Evolutionary conservation across 2,797 vertebrate genomes (phyloP).

Genomic region (Valencia hispanica): DNA sequence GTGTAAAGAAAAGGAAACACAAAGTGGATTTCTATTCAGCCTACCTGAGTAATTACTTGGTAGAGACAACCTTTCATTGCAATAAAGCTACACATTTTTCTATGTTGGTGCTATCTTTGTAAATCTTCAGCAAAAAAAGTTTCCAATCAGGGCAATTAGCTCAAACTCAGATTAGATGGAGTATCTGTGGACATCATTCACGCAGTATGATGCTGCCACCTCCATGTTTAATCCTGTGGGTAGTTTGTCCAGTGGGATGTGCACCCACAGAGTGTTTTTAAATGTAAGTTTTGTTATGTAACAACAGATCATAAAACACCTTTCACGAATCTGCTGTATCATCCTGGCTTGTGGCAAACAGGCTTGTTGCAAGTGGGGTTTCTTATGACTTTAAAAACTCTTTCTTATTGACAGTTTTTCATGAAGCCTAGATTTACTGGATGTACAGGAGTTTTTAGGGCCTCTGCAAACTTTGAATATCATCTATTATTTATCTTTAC

Average conservation of each 20-base stretch:
- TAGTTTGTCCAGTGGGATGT: not conserved
- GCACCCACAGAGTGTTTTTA: not conserved
- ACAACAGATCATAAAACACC: not conserved
- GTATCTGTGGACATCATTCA: not conserved
- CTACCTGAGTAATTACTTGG: too few species aligned
- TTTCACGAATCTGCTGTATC: not conserved
- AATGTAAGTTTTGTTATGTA: not conserved
- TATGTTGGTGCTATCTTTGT: not conserved
- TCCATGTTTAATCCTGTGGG: not conserved
- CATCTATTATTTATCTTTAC: not conserved
- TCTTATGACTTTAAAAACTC: not conserved
- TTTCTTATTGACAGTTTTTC: not conserved
- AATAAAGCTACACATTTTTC: not conserved
- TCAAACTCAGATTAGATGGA: not conserved
- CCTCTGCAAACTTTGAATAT: not conserved
- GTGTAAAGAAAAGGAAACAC: too few species aligned
- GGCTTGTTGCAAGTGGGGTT: not conserved
- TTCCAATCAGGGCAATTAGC: not conserved
- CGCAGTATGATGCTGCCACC: not conserved
- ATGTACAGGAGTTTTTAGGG: too few species aligned
- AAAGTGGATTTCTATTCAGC: too few species aligned
- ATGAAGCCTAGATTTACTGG: not conserved
- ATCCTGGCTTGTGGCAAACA: too few species aligned
- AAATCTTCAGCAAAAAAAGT: not conserved
- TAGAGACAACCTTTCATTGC: too few species aligned